These are phyloP conservation scores for Crossocerus cetratus DNA, from an alignment of 2,888 invertebrate genomes.

Conservation along the genomic window DNA sequence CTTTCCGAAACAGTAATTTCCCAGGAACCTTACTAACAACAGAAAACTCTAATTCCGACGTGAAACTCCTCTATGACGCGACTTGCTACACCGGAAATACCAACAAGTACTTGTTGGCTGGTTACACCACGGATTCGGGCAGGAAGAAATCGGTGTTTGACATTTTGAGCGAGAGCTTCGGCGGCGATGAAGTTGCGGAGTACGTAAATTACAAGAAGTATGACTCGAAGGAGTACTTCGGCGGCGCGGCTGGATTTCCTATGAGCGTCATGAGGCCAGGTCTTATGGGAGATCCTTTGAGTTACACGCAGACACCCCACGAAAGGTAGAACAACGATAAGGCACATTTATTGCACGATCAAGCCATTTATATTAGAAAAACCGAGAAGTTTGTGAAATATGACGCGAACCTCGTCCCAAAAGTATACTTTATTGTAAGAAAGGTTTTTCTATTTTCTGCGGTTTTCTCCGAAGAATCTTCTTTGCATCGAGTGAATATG, in stretches of 20 bases:
- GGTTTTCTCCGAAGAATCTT: constrained; percentile 54
- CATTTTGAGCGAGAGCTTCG: constrained; percentile 45
- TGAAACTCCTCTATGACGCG: constrained; percentile 56
- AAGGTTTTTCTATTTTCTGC: not conserved
- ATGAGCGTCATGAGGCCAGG: constrained; percentile 61
- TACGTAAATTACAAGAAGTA: constrained; percentile 43
- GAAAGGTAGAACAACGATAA: constrained; percentile 46
- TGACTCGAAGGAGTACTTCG: constrained; percentile 13
- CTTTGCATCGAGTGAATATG: constrained; percentile 68
- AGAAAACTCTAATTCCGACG: constrained; percentile 33
- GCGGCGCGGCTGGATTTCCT: constrained; percentile 37
- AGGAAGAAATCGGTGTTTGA: constrained; percentile 17
- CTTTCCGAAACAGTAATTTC: constrained; percentile 35
- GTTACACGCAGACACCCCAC: constrained; percentile 43
- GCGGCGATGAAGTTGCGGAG: constrained; percentile 9
- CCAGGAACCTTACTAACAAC: constrained; percentile 48
- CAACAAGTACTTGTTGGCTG: constrained; percentile 46
- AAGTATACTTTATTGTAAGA: no score
- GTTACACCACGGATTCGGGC: constrained; percentile 47
- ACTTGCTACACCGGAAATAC: constrained; percentile 24
- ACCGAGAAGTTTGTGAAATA: not conserved
- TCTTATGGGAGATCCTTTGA: constrained; percentile 37
- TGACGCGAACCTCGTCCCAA: no score
- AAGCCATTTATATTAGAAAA: not conserved
- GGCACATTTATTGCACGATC: not conserved